Base-by-base conservation (phyloP, 2,113 vertebrate species). In the Hippopotamus amphibius region DNA sequence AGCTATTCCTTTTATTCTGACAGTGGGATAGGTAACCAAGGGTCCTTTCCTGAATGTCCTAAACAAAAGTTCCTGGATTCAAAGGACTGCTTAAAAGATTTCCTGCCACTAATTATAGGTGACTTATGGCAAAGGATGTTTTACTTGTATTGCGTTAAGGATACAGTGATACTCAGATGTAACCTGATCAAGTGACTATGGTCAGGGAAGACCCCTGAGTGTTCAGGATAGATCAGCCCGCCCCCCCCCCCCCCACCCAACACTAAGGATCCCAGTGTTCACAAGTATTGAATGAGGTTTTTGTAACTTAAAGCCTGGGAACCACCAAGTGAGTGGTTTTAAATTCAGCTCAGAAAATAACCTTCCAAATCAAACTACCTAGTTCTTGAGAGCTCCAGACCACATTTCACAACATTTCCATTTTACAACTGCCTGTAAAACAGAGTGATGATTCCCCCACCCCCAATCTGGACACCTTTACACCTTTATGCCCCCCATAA, bases 361-460 rank as follows among this genome's bases (percentile, higher is more conserved):
- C 53, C 10, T 68, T 97, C 89, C 33, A 84, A 95, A 95, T 96
- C 83, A 95, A 85, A 15, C 7, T 22, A 16, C 57, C 57, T 55
- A 30, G 46, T 22, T 69, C 6, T 91, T 59, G 53, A 72, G 50
- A 16, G 95, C 89, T 95, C 26, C 84, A 89, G 26, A 41, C 79
- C 63, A 55, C 2, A 17, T 6, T 88, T 93, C 65, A 22, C 53
- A 86, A 89, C 37, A 4, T 85, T 89, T 88, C 66, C 57, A 92
- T 96, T 97, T 97, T 95, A 59, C 68, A 96, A 14, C 2, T 4
- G 1, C 53, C 95, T 74, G 90, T 83, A 83, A 83, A 93, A 12
- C 33, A 89, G 57, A 83, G 71, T 41, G 14, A 79, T 16, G 11
- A 14, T 4, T 3, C 0, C 0, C 1, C 0, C 8, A 16, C 12